phyloP scores from a whole-genome alignment of 1,140 invertebrate genomes.

The Lycorma delicatula region DNA sequence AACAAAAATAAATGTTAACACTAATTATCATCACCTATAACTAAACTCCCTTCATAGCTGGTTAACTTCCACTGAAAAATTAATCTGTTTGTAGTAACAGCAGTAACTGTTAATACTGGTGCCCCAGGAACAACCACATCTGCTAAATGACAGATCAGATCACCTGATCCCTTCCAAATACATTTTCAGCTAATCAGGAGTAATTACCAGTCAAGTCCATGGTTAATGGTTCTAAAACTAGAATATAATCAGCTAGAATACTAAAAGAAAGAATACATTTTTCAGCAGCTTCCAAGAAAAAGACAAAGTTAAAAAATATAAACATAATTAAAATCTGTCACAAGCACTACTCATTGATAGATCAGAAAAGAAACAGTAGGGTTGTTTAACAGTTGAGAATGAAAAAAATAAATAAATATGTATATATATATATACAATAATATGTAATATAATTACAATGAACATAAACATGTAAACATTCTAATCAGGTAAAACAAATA shows the following conservation, averaged over 20 bases:
- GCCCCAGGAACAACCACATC: conserved; percentile 55
- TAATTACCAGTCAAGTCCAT: conserved; percentile 58
- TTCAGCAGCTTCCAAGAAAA: conserved; percentile 18
- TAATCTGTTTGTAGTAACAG: conserved; percentile 53
- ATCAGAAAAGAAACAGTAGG: no score
- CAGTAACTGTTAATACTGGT: conserved; percentile 53
- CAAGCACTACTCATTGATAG: no score
- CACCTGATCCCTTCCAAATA: conserved; percentile 70
- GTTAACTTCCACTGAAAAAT: conserved; percentile 58
- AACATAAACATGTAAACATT: no score
- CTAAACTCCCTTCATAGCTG: conserved; percentile 52
- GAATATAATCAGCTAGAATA: conserved; percentile 18
- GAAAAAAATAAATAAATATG: no score
- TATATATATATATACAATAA: no score
- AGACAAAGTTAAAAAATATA: background rate
- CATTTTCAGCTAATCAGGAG: conserved; percentile 68
- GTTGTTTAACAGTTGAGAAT: no score
- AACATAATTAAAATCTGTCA: no score
- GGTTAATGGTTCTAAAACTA: conserved; percentile 16
- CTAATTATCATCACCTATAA: conserved; percentile 47
- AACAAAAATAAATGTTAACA: no score
- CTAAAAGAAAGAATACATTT: no score
- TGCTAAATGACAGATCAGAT: conserved; percentile 61
- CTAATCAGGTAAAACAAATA: no score
- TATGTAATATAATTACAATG: no score